These are phyloP conservation scores for Sarcophaga variegata DNA, from an alignment of 2,888 invertebrate species.

Conservation along the genomic window DNA sequence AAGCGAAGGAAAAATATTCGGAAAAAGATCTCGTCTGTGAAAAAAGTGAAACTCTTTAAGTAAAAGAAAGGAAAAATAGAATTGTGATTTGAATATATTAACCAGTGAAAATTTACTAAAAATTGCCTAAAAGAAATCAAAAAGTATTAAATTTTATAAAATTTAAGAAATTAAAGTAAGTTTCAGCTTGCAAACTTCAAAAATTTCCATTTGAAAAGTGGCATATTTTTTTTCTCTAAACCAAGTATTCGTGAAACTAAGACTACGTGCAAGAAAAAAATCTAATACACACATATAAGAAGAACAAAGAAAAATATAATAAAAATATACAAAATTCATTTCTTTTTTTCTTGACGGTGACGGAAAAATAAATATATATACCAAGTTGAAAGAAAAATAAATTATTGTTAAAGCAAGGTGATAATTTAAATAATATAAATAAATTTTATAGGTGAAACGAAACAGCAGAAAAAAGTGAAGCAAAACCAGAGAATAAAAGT, in stretches of 20 bases:
- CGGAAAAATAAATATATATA: constrained; percentile 25
- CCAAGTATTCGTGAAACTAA: constrained; percentile 57
- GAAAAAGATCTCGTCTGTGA: constrained; percentile 62
- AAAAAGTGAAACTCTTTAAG: constrained; percentile 57
- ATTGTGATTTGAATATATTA: constrained; percentile 61
- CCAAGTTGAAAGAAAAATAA: constrained; percentile 17
- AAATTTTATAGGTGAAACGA: constrained; percentile 45
- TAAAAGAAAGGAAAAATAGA: constrained; percentile 43
- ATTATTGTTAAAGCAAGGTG: constrained; percentile 25
- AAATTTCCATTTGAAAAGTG: constrained; percentile 35
- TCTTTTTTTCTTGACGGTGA: constrained; percentile 30
- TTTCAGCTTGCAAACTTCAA: constrained; percentile 25
- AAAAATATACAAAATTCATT: constrained; percentile 22
- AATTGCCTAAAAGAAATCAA: constrained; percentile 39
- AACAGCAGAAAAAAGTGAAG: constrained; percentile 16
- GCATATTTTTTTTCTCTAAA: constrained; percentile 16
- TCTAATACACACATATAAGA: constrained; percentile 45
- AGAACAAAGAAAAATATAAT: constrained; percentile 59
- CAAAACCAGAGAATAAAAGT: constrained; percentile 13
- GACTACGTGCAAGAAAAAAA: constrained; percentile 49
- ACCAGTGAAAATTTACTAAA: constrained; percentile 50
- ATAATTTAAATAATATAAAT: constrained; percentile 24
- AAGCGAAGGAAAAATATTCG: constrained; percentile 55
- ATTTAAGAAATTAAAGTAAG: constrained; percentile 60
- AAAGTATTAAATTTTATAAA: constrained; percentile 54